These are phyloP conservation scores for Manis javanica DNA, from an alignment of 2,797 vertebrate genomes.

Conservation along the genomic window DNA sequence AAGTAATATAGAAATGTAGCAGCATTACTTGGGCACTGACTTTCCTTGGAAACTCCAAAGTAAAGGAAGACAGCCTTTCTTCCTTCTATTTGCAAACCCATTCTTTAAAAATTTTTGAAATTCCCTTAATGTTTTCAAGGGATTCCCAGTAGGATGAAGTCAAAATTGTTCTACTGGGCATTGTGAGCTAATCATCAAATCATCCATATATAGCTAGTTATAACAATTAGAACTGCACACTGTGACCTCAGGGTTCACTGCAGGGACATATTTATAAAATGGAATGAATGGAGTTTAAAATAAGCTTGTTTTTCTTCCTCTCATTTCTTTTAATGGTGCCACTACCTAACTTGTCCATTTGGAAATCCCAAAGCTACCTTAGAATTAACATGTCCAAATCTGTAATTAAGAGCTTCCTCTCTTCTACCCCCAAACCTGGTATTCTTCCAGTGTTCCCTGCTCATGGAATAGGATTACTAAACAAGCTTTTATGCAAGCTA, in stretches of 20 bases:
- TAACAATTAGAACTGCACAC: not conserved
- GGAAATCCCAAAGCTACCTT: not conserved
- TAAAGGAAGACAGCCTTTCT: not conserved
- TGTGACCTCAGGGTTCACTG: not conserved
- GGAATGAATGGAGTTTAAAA: not conserved
- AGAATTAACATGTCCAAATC: not conserved
- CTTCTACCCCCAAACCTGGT: not conserved
- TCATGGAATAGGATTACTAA: not conserved
- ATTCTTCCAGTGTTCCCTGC: not conserved
- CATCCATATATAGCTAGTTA: not conserved
- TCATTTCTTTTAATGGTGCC: not conserved
- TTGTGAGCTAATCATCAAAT: conserved; percentile 43
- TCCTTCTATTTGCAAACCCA: not conserved
- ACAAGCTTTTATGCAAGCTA: not conserved
- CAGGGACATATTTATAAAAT: not conserved
- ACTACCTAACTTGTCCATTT: not conserved
- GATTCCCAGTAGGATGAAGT: not conserved
- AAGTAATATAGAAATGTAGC: not conserved
- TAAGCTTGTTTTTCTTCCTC: not conserved
- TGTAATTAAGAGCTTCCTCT: not conserved
- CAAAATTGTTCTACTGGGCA: conserved; percentile 44
- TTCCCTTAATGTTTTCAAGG: not conserved
- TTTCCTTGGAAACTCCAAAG: not conserved
- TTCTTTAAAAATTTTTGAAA: not conserved
- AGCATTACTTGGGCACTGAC: not conserved